Conservation (phyloP, 2,113 vertebrate species). For the Psephotus haematonotus region DNA sequence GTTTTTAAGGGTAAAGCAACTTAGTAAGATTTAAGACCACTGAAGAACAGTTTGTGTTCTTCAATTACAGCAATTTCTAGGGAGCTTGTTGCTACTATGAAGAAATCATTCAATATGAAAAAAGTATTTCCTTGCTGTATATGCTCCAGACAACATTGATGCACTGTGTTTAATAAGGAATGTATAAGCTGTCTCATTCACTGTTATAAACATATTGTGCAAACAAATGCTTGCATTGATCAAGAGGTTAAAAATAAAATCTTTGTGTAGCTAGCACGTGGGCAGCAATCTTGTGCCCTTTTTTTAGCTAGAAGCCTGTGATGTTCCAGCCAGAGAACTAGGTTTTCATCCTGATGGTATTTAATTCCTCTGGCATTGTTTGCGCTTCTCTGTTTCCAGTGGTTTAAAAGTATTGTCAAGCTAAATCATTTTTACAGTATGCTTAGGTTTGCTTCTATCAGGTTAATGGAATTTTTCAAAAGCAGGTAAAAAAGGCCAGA, state of each 20-base stretch:
- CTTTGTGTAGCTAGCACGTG: background rate
- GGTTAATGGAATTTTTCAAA: background rate
- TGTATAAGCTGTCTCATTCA: background rate
- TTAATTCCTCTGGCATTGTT: background rate
- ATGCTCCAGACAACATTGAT: background rate
- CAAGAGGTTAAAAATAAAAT: slow-evolving; percentile 27
- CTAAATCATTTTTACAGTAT: background rate
- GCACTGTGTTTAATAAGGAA: background rate
- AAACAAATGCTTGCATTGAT: background rate
- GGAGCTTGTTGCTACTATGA: background rate
- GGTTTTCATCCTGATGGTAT: background rate
- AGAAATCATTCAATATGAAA: background rate
- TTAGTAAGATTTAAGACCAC: background rate
- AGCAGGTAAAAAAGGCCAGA: background rate
- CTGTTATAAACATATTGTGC: background rate
- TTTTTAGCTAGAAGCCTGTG: slow-evolving; percentile 6
- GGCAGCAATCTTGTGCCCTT: background rate
- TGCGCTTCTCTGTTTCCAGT: background rate
- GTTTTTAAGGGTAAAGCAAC: background rate
- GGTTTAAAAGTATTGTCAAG: background rate
- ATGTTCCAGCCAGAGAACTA: background rate
- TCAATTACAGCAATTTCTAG: background rate
- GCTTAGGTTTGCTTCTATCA: background rate
- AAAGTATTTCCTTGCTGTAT: background rate
- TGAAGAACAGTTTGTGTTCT: background rate